Evolutionary conservation across 2,888 invertebrate genomes (phyloP).

Genomic region (Trichopria drosophilae): DNA sequence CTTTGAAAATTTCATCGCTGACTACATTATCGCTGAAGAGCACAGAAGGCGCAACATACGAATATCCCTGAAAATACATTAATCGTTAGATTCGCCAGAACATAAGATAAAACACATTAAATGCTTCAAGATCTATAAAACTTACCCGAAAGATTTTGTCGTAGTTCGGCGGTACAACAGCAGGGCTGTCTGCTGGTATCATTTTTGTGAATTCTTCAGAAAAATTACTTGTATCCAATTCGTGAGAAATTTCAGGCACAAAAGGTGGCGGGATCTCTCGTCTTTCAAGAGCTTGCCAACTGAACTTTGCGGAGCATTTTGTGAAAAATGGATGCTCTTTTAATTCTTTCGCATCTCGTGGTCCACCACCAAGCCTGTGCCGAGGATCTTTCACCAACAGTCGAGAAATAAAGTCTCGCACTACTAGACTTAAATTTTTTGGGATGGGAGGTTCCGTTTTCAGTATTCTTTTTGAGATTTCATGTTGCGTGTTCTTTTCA

Average conservation of each 20-base stretch:
- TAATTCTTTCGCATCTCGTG: conserved; percentile 82
- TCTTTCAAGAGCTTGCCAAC: conserved; percentile 78
- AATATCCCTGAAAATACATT: conserved; percentile 73
- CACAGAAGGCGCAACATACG: conserved; percentile 91
- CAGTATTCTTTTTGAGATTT: conserved; percentile 89
- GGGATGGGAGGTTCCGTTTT: conserved; percentile 89
- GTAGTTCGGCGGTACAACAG: conserved; percentile 80
- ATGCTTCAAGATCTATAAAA: neutral
- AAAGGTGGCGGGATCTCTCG: conserved; percentile 86
- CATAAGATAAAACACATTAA: neutral
- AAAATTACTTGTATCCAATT: conserved; percentile 94
- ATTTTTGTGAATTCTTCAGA: conserved; percentile 95
- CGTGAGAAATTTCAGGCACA: conserved; percentile 81
- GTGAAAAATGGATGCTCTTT: conserved; percentile 89
- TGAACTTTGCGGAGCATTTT: conserved; percentile 54
- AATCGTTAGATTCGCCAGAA: neutral
- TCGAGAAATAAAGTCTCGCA: conserved; percentile 77
- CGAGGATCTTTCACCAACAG: conserved; percentile 89
- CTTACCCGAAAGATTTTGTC: conserved; percentile 78
- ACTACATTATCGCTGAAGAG: conserved; percentile 79
- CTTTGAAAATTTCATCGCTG: conserved; percentile 71
- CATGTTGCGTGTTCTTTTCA: conserved; percentile 89
- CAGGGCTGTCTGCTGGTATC: conserved; percentile 89
- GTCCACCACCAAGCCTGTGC: conserved; percentile 83
- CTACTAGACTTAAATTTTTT: conserved; percentile 72